A percentile compares a stretch with the other conserved stretches of the same genome.
Evolutionary conservation across 2,888 invertebrate genomes (phyloP).

Genomic region (Lasiommata megera): DNA sequence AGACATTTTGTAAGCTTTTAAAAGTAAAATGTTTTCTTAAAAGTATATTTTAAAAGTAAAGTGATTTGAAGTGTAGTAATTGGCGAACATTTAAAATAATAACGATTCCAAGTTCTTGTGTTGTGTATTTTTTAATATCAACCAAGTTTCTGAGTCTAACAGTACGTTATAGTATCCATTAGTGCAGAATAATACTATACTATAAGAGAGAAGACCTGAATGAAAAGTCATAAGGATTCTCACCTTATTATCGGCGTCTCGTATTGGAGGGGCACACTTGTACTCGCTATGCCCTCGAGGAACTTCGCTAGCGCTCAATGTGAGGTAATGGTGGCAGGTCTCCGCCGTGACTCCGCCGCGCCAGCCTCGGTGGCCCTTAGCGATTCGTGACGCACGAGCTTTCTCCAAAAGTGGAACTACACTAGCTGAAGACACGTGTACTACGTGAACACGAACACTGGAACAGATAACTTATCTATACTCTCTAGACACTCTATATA

Average conservation of each 20-base stretch:
- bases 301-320: slow-evolving; percentile 83
- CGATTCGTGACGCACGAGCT: slow-evolving; percentile 65
- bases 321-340: slow-evolving; percentile 88
- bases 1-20: no score
- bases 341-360: slow-evolving; percentile 84
- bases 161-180: no score
- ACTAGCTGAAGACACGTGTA: slow-evolving; percentile 84
- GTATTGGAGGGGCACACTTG: slow-evolving; percentile 88
- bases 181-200: no score
- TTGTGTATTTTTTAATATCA: no score
- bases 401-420: slow-evolving; percentile 80
- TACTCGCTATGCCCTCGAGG: slow-evolving; percentile 84
- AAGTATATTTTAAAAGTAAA: no score
- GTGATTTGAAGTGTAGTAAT: no score
- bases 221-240: background rate
- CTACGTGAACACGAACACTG: slow-evolving; percentile 84
- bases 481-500: no score
- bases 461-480: slow-evolving; percentile 1
- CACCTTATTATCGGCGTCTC: slow-evolving; percentile 82
- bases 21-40: no score
- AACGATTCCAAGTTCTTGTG: no score
- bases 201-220: background rate
- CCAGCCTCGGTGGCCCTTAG: slow-evolving; percentile 73
- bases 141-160: no score
- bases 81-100: no score